Evolutionary conservation across 2,888 invertebrate species (phyloP), one percentile per base, ranked within the genome.

Genomic region (Drosophila limbata): DNA sequence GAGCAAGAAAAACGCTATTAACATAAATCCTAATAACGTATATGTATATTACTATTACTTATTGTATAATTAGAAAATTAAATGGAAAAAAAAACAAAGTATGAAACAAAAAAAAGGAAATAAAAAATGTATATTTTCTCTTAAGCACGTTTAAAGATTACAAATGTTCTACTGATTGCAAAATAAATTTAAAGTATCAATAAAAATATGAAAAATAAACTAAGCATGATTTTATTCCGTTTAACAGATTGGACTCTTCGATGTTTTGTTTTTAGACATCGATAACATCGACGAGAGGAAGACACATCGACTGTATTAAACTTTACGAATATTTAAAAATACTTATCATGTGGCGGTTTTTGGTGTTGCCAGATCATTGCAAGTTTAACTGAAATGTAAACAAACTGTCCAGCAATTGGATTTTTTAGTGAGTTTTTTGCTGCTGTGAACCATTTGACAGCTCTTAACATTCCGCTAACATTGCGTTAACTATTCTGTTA

Each of bases 91-190:
- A 68, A 50, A 15, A 42, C 11, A 44, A 33, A 69, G 42, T 31
- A 28, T 8, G 19, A 33, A 69, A 44, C 21, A 53, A 15, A 39
- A 37, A 28, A n/a, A n/a, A 50, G 33, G 33, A 67, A 64, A 69
- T 48, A 70, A 79, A 69, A 79, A 70, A 79, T 90, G 79, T 89
- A 90, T 90, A 86, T 87, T 90, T 90, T 87, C 89, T 73, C 67
- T 81, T 89, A 84, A 87, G 87, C 85, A 86, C 89, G 82, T 88
- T 88, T 88, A 76, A 78, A 65, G 57, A 71, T 85, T 73, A 83
- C 72, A 89, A 73, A 88, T 89, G 90, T 90, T 90, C 90, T 81
- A 84, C 71, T 51, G 73, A 86, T 85, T 84, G 84, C 83, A 88
- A 88, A 73, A 75, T 64, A 70, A 80, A 70, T 70, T 68, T 85